Evolutionary conservation across 2,797 vertebrate genomes (phyloP), one percentile per base, ranked within the genome.

Genomic region (Gastrophryne carolinensis): DNA sequence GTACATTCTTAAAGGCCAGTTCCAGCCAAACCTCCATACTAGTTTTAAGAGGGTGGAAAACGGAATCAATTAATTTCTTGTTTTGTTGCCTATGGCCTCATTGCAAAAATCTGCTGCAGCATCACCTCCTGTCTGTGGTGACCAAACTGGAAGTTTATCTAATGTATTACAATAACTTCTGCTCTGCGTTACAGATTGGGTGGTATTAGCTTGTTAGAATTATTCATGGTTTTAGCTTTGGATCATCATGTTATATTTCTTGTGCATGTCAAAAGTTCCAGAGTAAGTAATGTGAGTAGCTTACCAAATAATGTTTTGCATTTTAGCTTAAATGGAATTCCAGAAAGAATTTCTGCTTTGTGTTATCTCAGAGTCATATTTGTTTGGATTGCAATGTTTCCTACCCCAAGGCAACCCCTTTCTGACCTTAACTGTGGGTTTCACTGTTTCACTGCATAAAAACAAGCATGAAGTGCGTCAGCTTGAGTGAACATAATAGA

Each of bases 321-420:
- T 65, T 71, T 52, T 78, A 41, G 30, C 65, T 27, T 49, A 34
- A 30, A n/a, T 54, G 50, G 52, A 78, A 78, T 65, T 61, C 35
- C 47, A 70, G 23, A 63, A 70, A 54, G 66, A 63, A 76, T 70
- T 76, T 64, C 21, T 65, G 61, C 21, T 65, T 52, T 64, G 27
- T 63, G 52, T 65, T 78, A 72, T 78, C 75, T 39, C 54, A n/a
- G 27, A 76, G 32, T 77, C 17, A 57, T 56, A 64, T 64, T 77
- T 78, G 37, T 72, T 71, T 78, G 50, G 57, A 63, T 56, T 77
- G 39, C 17, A 47, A 9, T 47, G 50, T 71, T 65, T 72, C 75
- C 74, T 65, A 78, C 21, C 67, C 67, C 30, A 37, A 72, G 60
- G 67, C 52, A 37, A 65, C 37, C 39, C 67, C 67, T 65, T 71